phyloP scores from a whole-genome alignment of 2,888 invertebrate species.

The Gastrophysa polygoni region DNA sequence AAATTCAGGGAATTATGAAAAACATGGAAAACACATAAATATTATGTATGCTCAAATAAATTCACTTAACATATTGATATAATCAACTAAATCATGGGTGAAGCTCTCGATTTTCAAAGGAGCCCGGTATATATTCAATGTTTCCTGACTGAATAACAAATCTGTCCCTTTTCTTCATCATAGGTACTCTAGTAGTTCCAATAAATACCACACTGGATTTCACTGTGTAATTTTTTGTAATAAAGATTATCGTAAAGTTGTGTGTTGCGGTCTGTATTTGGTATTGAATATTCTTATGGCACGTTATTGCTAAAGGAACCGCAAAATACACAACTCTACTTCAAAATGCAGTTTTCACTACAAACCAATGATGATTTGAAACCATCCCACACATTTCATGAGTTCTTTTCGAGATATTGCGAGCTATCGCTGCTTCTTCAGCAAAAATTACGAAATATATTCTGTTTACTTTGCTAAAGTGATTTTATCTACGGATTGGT shows the following conservation, averaged over 20 bases:
- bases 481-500: no score
- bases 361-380: conserved; percentile 12
- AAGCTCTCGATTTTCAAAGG: background rate
- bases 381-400: conserved; percentile 1
- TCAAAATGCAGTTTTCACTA: conserved; percentile 27
- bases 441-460: background rate
- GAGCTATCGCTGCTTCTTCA: background rate
- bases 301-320: conserved; percentile 35
- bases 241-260: conserved; percentile 24
- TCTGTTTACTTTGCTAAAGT: no score
- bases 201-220: conserved; percentile 43
- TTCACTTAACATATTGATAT: background rate
- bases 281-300: conserved; percentile 44
- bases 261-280: conserved; percentile 32
- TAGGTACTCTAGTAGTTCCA: conserved; percentile 60
- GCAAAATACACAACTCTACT: conserved; percentile 29
- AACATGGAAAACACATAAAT: background rate
- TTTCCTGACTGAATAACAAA: conserved; percentile 50
- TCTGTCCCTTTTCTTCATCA: conserved; percentile 52
- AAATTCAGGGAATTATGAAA: background rate
- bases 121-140: conserved; percentile 49
- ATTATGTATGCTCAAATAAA: conserved; percentile 1
- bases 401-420: background rate
- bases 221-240: conserved; percentile 37
- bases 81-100: background rate